Evolutionary conservation across 2,888 invertebrate species (phyloP), one percentile per base, ranked within the genome.

Genomic region (Drosophila borborema): DNA sequence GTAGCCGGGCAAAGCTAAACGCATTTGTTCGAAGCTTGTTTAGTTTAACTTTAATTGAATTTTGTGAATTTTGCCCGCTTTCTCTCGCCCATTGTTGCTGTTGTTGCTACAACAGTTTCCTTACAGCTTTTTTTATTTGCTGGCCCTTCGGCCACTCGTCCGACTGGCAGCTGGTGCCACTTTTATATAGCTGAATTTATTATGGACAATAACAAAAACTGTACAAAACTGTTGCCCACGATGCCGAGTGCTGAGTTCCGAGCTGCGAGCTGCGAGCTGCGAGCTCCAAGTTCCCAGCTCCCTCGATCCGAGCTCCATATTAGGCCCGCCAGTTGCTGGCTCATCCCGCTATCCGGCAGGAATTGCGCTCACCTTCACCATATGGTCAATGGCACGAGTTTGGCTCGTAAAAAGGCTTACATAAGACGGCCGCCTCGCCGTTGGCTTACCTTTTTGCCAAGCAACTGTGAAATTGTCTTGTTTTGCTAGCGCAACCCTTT

Each of bases 31-130:
- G 77, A 86, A 89, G 89, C 87, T 89, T 89, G 89, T 89, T 88
- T 88, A 89, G 87, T 88, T 88, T 88, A 89, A 88, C 89, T 88
- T 88, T 88, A 88, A 88, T 88, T 88, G 87, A 87, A 88, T 88
- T 88, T 89, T 86, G 79, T 81, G 84, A 88, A 89, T 89, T 89
- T 88, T 77, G 80, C 83, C 83, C 40, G 43, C 63, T 53, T 45
- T 75, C 58, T 59, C 31, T 55, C 34, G 46, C 61, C 18, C 48
- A 10, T 60, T 67, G 74, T 62, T 80, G 69, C 51, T 67, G 72
- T 62, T 80, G 69, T 58, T 71, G 67, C 56, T 69, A 59, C 55
- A 69, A 66, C 78, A 74, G 78, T 74, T 80, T 72, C 65, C 82
- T 80, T 76, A 66, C 63, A 80, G 78, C 64, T 81, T 69, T 75